A percentile compares a stretch with the other conserved stretches of the same genome.
These are phyloP conservation scores for Ivindomyrus marchei DNA, from an alignment of 2,113 vertebrate species.

Conservation along the genomic window DNA sequence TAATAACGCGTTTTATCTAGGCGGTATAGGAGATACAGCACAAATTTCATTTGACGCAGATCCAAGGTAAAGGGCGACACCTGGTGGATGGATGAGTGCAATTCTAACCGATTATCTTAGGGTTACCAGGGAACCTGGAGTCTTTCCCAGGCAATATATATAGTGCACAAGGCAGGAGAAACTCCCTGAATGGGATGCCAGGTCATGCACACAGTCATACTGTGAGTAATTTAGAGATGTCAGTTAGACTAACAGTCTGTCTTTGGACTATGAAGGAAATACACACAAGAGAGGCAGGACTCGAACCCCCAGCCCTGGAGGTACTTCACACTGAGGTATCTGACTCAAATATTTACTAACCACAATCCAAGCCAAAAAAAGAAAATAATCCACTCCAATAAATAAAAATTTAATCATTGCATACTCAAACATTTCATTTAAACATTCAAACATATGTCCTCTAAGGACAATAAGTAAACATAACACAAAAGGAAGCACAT, in stretches of 20 bases:
- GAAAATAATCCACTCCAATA: not conserved
- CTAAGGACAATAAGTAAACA: not conserved
- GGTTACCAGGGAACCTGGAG: not conserved
- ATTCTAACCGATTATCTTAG: not conserved
- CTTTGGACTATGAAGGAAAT: not conserved
- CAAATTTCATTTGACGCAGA: not conserved
- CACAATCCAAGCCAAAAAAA: not conserved
- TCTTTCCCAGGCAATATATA: not conserved
- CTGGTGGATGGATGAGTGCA: not conserved
- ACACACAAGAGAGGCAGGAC: not conserved
- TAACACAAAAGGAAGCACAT: not conserved
- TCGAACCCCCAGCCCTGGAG: not conserved
- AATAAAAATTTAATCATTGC: not conserved
- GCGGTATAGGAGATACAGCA: not conserved
- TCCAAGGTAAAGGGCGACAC: not conserved
- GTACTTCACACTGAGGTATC: not conserved
- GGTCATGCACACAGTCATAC: not conserved
- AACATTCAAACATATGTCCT: not conserved
- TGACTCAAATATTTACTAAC: not conserved
- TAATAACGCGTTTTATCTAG: not conserved
- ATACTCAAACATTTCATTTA: not conserved
- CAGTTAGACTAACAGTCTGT: not conserved
- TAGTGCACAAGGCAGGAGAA: not conserved
- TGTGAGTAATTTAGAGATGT: not conserved
- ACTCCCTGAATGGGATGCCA: not conserved